Evolutionary conservation across 2,888 invertebrate genomes (phyloP), one percentile per base, ranked within the genome.

Genomic region (Zonitis immaculata): DNA sequence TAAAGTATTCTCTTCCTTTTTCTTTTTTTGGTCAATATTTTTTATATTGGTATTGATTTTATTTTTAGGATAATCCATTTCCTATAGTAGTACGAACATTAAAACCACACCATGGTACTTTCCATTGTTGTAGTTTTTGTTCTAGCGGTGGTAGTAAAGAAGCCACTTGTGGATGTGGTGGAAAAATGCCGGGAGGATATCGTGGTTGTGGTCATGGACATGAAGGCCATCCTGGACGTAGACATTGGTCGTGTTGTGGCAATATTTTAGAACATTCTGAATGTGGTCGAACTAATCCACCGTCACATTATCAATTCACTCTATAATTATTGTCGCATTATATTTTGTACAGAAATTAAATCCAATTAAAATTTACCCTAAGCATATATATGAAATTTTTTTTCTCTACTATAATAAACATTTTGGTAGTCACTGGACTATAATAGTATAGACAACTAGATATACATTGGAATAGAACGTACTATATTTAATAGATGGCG

Each of bases 181-280:
- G 86, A 5, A 80, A 78, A 51, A 90, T 90, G 89, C 85, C 86
- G 16, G 89, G 88, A 60, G 82, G 81, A 7, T 85, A 84, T 62
- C 81, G 78, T 76, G 89, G 90, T 8, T 91, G 90, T 68, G 90
- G 90, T 0, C 90, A 91, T 77, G 89, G 89, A 1, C 89, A 90
- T 74, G 77, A 80, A 45, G 89, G 89, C 35, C 89, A 90, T 79
- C 89, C 89, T 28, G 89, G 90, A 53, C 76, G 83, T 56, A 79
- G 86, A 8, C 90, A 91, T 77, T 91, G 91, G 90, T 90, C 89
- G 43, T 91, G 91, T 72, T 91, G 90, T 73, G 89, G 86, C 56
- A 79, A 77, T 74, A 78, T 83, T 53, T 70, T 79, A 42, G 82
- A 84, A 63, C 80, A 80, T 71, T 83, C 84, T 0, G 80, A 83